Evolutionary conservation across 1,140 invertebrate genomes (phyloP).

Genomic region (Zeugodacus cucurbitae): DNA sequence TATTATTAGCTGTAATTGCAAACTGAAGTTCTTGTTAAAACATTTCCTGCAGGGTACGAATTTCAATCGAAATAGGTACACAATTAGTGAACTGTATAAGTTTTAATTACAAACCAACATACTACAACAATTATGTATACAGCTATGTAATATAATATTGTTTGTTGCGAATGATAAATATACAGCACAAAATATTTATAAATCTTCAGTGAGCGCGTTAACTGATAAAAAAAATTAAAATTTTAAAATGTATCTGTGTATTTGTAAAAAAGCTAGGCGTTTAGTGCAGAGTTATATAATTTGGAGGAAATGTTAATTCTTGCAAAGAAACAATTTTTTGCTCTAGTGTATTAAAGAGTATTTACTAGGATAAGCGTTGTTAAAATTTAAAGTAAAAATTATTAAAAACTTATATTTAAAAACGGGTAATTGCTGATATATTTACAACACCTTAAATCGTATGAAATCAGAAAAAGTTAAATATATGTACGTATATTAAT

Average conservation of each 20-base stretch:
- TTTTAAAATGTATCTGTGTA: background rate
- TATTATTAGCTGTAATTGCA: too few relatives aligned
- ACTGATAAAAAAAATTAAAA: background rate
- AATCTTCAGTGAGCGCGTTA: background rate
- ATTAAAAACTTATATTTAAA: background rate
- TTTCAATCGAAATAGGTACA: too few relatives aligned
- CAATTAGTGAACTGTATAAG: background rate
- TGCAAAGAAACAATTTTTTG: background rate
- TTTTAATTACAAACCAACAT: too few relatives aligned
- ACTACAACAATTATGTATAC: background rate
- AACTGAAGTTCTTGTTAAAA: too few relatives aligned
- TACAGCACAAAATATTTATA: background rate
- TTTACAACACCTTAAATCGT: background rate
- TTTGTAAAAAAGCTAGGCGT: background rate
- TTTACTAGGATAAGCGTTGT: slow-evolving; percentile 22
- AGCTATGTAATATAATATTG: background rate
- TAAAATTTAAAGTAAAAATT: background rate
- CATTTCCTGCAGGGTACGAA: background rate
- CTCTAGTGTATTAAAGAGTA: background rate
- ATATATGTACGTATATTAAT: background rate
- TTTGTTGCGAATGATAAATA: background rate
- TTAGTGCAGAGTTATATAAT: background rate
- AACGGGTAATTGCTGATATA: background rate
- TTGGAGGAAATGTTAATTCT: background rate
- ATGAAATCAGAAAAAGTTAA: background rate